A percentile compares a stretch with the other conserved stretches of the same genome.
Conservation (phyloP, 2,888 invertebrate genomes). For the Tetramorium bicarinatum region DNA sequence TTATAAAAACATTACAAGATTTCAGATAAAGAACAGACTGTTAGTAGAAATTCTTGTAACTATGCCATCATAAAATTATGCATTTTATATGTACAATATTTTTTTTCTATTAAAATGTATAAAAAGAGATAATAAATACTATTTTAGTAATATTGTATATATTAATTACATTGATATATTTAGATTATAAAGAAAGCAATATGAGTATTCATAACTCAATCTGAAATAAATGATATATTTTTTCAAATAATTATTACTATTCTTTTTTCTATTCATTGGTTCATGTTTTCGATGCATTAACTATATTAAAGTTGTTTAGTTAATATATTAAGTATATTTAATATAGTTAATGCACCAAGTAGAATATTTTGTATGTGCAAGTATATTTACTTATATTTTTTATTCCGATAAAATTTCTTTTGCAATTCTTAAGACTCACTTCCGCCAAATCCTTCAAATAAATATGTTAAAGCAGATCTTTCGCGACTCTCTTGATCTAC, state of each 20-base stretch:
- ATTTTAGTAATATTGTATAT: background rate
- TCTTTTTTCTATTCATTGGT: background rate
- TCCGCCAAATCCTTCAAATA: constrained; percentile 15
- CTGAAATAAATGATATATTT: background rate
- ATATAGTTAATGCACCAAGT: no score
- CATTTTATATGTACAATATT: constrained; percentile 23
- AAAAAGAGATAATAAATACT: background rate
- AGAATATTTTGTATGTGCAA: no score
- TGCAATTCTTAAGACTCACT: background rate
- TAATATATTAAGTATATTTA: no score
- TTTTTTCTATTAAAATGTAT: background rate
- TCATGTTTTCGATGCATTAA: background rate
- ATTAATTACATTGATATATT: background rate
- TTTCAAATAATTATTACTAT: background rate
- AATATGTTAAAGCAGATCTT: constrained; percentile 18
- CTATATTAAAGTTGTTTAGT: no score
- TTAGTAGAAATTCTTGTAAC: background rate
- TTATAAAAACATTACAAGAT: background rate
- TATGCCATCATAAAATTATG: constrained; percentile 33
- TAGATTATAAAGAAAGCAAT: background rate
- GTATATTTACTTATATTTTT: background rate
- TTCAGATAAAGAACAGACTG: background rate
- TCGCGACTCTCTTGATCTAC: constrained; percentile 9
- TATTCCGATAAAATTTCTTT: constrained; percentile 1
- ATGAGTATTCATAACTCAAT: background rate